A percentile compares a stretch with the other conserved stretches of the same genome.
Conservation (phyloP, 2,113 vertebrate genomes). For the Gopherus evgoodei region DNA sequence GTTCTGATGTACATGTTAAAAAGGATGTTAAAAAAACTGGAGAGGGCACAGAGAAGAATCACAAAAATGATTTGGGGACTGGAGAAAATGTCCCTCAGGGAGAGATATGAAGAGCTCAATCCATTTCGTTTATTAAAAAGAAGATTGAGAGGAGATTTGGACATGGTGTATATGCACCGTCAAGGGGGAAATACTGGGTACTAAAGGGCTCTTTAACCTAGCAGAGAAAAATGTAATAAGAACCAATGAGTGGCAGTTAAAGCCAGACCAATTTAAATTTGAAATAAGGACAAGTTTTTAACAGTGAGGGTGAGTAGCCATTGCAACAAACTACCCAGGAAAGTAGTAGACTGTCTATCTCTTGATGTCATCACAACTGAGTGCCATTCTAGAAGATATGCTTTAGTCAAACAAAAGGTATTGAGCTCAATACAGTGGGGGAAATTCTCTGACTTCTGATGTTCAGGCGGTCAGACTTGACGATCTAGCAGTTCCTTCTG, state of each 20-base stretch:
- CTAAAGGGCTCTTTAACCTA: neutral
- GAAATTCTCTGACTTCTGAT: neutral
- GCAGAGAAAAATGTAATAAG: neutral
- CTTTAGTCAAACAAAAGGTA: neutral
- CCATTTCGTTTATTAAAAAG: constrained; percentile 30
- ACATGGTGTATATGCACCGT: neutral
- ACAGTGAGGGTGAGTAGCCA: neutral
- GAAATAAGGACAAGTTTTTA: constrained; percentile 9
- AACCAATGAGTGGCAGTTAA: neutral
- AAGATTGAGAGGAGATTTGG: constrained; percentile 1
- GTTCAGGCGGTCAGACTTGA: neutral
- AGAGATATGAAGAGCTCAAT: constrained; percentile 23
- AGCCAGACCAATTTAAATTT: neutral
- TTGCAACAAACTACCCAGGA: neutral
- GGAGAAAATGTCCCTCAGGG: neutral
- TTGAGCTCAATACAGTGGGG: neutral
- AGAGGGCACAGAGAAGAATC: neutral
- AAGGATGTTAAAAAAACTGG: neutral
- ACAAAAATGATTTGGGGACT: constrained; percentile 21
- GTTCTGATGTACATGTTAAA: neutral
- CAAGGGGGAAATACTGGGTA: neutral
- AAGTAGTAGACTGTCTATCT: neutral
- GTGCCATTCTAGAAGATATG: neutral
- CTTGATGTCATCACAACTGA: neutral
- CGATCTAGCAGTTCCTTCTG: neutral